Evolutionary conservation across 1,140 invertebrate species (phyloP).

Genomic region (Cepaea nemoralis): DNA sequence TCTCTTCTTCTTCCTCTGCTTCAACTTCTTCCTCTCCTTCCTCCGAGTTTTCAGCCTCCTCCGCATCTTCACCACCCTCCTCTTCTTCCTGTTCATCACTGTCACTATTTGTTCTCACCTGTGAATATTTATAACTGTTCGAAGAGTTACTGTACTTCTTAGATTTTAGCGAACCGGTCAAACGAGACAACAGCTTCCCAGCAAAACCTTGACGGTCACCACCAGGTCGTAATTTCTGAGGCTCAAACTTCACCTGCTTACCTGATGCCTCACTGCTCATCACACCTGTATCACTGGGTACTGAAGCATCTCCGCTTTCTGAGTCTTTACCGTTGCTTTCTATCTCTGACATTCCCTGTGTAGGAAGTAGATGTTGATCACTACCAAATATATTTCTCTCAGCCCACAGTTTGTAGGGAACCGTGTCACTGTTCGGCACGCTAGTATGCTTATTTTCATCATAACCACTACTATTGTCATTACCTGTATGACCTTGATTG

Average conservation of each 20-base stretch:
- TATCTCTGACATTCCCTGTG: not conserved
- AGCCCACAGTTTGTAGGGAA: not conserved
- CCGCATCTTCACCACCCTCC: not conserved
- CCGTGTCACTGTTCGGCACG: not conserved
- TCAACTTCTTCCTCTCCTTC: constrained; percentile 6
- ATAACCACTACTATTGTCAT: not conserved
- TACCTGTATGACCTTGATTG: not conserved
- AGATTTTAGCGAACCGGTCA: too few relatives aligned
- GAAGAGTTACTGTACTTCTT: not conserved
- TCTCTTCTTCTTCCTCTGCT: constrained; percentile 1
- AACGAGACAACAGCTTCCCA: not conserved
- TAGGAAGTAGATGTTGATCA: not conserved
- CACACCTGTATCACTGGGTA: not conserved
- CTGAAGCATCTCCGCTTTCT: not conserved
- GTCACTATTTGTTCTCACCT: not conserved
- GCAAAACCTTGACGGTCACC: not conserved
- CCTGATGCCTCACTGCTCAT: not conserved
- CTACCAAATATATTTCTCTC: not conserved
- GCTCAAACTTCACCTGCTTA: not conserved
- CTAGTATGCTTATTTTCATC: not conserved
- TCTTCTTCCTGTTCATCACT: not conserved
- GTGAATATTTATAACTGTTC: not conserved
- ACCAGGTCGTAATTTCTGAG: not conserved
- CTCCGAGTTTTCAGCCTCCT: too few relatives aligned
- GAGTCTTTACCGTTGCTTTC: not conserved